Percentiles rank a stretch among this genome's conserved stretches.
phyloP scores from a whole-genome alignment of 2,113 vertebrate genomes.

The Nycticebus coucang region DNA sequence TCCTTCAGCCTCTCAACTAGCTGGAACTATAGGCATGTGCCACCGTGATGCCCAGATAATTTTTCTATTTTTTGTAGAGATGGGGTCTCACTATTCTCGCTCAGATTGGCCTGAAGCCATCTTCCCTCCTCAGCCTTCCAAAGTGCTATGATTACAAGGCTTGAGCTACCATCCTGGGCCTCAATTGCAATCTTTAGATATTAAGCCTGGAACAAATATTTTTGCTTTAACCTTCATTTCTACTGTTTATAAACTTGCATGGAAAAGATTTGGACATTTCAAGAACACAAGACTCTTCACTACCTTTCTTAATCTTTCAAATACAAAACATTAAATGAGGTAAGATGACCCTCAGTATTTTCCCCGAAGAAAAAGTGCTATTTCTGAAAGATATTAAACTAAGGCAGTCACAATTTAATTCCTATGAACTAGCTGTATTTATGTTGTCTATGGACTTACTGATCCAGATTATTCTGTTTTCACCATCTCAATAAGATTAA shows the following conservation, averaged over 20 bases:
- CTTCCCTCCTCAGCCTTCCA: too few relatives aligned
- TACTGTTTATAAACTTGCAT: background rate
- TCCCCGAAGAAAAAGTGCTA: slow-evolving; percentile 1
- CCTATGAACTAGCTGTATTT: background rate
- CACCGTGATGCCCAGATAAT: too few relatives aligned
- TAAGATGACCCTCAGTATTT: slow-evolving; percentile 1
- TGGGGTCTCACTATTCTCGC: too few relatives aligned
- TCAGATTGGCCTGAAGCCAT: too few relatives aligned
- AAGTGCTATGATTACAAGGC: too few relatives aligned
- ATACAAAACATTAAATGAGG: background rate
- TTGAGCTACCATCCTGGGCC: too few relatives aligned
- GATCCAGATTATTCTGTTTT: slow-evolving; percentile 12
- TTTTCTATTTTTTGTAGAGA: too few relatives aligned
- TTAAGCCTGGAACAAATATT: background rate
- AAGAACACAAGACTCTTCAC: background rate
- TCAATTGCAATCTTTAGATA: background rate
- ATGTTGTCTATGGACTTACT: background rate
- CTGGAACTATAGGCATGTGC: too few relatives aligned
- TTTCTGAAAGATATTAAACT: slow-evolving; percentile 38
- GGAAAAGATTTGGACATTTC: slow-evolving; percentile 7
- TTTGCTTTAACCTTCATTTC: background rate
- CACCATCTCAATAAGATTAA: slow-evolving; percentile 22
- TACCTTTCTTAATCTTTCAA: background rate
- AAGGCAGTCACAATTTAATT: background rate
- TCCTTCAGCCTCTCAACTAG: too few relatives aligned